Evolutionary conservation across 1,140 invertebrate genomes (phyloP), one percentile per base, ranked within the genome.

Genomic region (Zaprionus kolodkinae): DNA sequence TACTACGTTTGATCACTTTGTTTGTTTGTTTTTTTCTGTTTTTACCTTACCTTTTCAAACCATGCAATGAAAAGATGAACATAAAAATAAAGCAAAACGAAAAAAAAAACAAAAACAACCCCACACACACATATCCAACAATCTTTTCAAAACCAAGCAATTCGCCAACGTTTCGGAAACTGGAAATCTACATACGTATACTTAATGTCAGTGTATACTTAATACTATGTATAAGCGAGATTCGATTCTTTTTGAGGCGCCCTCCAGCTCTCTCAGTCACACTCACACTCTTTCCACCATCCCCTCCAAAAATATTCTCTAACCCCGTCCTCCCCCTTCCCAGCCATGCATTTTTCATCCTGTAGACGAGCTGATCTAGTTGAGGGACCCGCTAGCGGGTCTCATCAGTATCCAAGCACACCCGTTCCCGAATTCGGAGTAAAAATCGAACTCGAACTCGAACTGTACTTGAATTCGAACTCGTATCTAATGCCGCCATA

Each of bases 41-140:
- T 52, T 43, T 10, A 33, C 5, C 5, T 70, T 25, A 15, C 17
- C 2, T 40, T 40, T 59, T 59, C 27, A 11, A 67, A 67, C 63
- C 63, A 72, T 30, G 27, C 27, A 30, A 30, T 30, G 27, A 15
- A 67, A 55, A 6, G 56, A 21, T 21, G 21, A 21, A 21, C 21
- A 21, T 21, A 21, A 21, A 21, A 21, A 25, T n/a, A 6, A 55
- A 33, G 27, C 27, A 45, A 30, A 38, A 50, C 30, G 15, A 57
- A 50, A 38, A 36, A 54, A 50, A 21, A 52, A 30, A 36, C 1
- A 33, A 45, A n/a, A 60, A 40, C 36, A n/a, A 59, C 36, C 54
- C 36, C 57, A 71, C 61, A 60, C 54, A 78, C 75, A 78, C 76
- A 78, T 78, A 78, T 78, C 76, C 76, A 74, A 61, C 43, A 77